These are phyloP conservation scores for Cremastobaeus sp. DNA, from an alignment of 2,888 invertebrate species.

Conservation along the genomic window DNA sequence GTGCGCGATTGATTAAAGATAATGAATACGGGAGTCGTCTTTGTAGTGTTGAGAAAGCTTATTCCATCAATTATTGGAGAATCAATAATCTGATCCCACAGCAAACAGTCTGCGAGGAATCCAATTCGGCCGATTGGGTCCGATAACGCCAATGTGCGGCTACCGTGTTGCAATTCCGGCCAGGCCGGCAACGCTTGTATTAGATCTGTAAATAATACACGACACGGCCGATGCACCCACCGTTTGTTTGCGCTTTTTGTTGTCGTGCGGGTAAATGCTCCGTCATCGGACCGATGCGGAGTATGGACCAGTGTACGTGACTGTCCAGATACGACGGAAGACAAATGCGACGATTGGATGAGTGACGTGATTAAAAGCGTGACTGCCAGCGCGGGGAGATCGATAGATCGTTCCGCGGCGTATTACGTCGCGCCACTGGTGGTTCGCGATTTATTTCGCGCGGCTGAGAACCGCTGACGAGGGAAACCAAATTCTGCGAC, in stretches of 20 bases:
- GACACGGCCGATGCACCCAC: constrained; percentile 31
- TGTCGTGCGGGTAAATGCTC: constrained; percentile 24
- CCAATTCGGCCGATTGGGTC: constrained; percentile 28
- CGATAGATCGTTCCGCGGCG: constrained; percentile 34
- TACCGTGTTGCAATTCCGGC: constrained; percentile 18
- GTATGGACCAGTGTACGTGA: constrained; percentile 40
- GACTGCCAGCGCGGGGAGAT: constrained; percentile 34
- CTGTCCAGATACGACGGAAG: constrained; percentile 39
- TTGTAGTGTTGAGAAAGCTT: constrained; percentile 13
- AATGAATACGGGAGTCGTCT: neutral
- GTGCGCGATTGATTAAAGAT: no score
- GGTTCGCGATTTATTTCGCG: constrained; percentile 4
- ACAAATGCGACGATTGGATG: constrained; percentile 60
- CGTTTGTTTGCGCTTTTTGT: constrained; percentile 28
- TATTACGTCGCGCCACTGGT: constrained; percentile 31
- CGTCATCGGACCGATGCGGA: constrained; percentile 39
- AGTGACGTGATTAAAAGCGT: constrained; percentile 66
- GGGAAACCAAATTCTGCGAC: no score
- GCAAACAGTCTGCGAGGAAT: constrained; percentile 25
- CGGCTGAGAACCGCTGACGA: constrained; percentile 18
- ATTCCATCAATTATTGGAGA: constrained; percentile 32
- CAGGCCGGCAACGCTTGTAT: constrained; percentile 13
- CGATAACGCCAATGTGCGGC: constrained; percentile 6
- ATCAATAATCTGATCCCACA: constrained; percentile 34
- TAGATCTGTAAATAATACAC: constrained; percentile 35